Evolutionary conservation across 2,797 vertebrate genomes (phyloP).

Genomic region (Urophycis tenuis): DNA sequence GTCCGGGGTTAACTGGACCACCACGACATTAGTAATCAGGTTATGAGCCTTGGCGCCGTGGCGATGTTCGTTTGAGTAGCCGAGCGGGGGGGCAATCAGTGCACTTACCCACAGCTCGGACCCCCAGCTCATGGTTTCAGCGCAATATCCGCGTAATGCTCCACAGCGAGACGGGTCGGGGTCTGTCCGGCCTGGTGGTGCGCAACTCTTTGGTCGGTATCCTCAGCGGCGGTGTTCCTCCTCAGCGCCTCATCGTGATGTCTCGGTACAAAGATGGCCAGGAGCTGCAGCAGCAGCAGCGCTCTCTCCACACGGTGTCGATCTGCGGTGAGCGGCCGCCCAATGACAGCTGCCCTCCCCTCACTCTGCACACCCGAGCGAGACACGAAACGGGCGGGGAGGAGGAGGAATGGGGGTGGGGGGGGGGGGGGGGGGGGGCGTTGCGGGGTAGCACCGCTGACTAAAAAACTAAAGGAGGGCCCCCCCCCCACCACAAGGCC

Average conservation of each 20-base stretch:
- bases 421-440: slow-evolving; percentile 11
- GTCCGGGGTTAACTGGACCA: too few relatives aligned
- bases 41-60: too few relatives aligned
- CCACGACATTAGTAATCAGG: too few relatives aligned
- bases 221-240: neutral
- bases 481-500: too few relatives aligned
- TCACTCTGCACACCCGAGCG: slow-evolving; percentile 37
- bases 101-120: slow-evolving; percentile 78
- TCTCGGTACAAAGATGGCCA: slow-evolving; percentile 61
- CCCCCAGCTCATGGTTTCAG: slow-evolving; percentile 81
- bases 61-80: too few relatives aligned
- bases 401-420: too few relatives aligned
- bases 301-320: slow-evolving; percentile 41
- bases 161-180: slow-evolving; percentile 56
- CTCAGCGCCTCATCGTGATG: slow-evolving; percentile 55
- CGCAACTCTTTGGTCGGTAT: neutral
- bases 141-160: slow-evolving; percentile 65
- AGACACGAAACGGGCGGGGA: neutral
- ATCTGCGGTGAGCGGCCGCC: slow-evolving; percentile 48
- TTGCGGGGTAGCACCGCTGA: slow-evolving; percentile 32
- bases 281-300: slow-evolving; percentile 43
- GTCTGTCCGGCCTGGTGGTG: neutral
- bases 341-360: slow-evolving; percentile 65
- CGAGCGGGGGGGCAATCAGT: slow-evolving; percentile 8
- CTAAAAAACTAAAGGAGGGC: neutral